Conservation (phyloP, 2,113 vertebrate species). For the Baryphthengus martii region DNA sequence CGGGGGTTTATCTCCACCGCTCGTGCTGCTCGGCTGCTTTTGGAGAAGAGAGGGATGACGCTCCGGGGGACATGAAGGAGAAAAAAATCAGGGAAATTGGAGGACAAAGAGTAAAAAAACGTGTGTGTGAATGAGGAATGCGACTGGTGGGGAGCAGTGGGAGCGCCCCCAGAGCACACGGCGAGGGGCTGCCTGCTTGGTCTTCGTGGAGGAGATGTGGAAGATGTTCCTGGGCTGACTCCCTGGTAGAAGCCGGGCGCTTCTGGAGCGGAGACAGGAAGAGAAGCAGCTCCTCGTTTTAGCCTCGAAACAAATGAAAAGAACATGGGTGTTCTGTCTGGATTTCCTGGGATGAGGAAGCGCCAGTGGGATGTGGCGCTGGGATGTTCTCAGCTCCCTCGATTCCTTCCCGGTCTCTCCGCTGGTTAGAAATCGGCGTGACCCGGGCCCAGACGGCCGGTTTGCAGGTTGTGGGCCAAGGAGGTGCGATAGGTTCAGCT, state of each 20-base stretch:
- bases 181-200: accelerated
- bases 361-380: not conserved
- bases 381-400: not conserved
- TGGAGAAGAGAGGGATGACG: not conserved
- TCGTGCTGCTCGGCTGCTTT: not conserved
- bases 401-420: not conserved
- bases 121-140: not conserved
- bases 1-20: not conserved
- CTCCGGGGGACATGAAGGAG: not conserved
- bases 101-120: not conserved
- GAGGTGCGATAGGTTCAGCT: not conserved
- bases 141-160: not conserved
- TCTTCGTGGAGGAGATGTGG: not conserved
- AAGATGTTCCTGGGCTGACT: not conserved
- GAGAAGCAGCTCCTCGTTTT: not conserved
- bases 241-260: not conserved
- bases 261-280: not conserved
- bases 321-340: not conserved
- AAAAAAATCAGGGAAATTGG: not conserved
- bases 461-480: not conserved
- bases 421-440: not conserved
- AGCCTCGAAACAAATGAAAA: not conserved
- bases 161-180: not conserved
- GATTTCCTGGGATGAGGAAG: not conserved
- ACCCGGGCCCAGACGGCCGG: not conserved